Percentiles rank a stretch among this genome's conserved stretches.
These are phyloP conservation scores for Dromococcyx pavoninus DNA, from an alignment of 2,797 vertebrate species.

Conservation along the genomic window DNA sequence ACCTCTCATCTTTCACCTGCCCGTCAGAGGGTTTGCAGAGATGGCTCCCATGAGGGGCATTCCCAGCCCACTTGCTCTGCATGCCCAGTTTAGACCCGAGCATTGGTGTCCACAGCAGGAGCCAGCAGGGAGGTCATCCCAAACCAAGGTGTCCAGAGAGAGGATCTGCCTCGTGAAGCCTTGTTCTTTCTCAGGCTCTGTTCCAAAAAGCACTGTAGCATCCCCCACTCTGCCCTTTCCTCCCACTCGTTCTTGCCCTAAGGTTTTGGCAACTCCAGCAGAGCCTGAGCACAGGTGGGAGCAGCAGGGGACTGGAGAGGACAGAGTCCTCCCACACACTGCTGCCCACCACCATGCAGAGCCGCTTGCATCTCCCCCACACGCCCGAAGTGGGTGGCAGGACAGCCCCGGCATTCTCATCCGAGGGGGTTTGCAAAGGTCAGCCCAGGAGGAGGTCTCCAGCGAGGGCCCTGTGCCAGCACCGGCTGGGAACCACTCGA, in stretches of 20 bases:
- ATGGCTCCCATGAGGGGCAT: fast-evolving
- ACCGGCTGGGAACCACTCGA: conserved; percentile 30
- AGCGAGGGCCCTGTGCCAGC: background rate
- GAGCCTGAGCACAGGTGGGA: background rate
- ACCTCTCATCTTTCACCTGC: background rate
- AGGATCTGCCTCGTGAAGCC: background rate
- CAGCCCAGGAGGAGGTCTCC: background rate
- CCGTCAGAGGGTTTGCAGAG: background rate
- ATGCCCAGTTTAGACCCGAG: background rate
- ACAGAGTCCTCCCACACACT: fast-evolving
- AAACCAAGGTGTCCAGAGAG: background rate
- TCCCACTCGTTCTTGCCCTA: background rate
- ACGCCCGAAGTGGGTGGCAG: fast-evolving
- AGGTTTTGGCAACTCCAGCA: background rate
- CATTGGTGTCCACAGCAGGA: fast-evolving
- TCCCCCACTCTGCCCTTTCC: background rate
- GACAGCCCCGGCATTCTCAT: background rate
- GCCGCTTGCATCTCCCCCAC: fast-evolving
- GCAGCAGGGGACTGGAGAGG: background rate
- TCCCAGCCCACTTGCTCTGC: background rate
- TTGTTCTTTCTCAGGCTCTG: background rate
- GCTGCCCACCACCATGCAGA: background rate
- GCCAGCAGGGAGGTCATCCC: background rate
- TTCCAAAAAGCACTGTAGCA: background rate
- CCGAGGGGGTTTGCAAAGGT: background rate